Evolutionary conservation across 1,140 invertebrate genomes (phyloP).

Genomic region (Pseudomyrmex cubaensis): DNA sequence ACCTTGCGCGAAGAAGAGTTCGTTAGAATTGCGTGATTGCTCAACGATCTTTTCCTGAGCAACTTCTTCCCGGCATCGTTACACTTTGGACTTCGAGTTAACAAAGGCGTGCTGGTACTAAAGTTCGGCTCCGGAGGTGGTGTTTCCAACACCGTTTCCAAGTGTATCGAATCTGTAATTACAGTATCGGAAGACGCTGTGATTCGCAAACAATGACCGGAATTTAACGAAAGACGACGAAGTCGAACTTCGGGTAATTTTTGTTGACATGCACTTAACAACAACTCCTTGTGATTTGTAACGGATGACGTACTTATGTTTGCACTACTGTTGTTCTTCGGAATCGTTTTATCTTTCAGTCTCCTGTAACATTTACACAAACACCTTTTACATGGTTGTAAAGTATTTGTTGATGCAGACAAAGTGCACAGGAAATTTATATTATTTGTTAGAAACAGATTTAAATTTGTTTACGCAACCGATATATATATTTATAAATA

Average conservation of each 20-base stretch:
- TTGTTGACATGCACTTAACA: neutral
- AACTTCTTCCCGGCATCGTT: neutral
- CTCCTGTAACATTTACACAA: constrained; percentile 43
- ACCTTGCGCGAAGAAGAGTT: neutral
- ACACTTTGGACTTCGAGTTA: neutral
- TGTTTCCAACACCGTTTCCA: constrained; percentile 24
- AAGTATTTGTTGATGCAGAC: neutral
- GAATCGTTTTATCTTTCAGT: constrained; percentile 24
- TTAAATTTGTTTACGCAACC: constrained; percentile 22
- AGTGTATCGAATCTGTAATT: neutral
- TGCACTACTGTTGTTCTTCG: neutral
- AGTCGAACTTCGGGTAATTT: constrained; percentile 70
- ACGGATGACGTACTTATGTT: neutral
- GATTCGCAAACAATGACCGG: neutral
- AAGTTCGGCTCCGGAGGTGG: constrained; percentile 60
- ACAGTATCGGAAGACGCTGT: neutral
- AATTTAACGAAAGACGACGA: constrained; percentile 67
- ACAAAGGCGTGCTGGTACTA: constrained; percentile 65
- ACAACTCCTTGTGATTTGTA: neutral
- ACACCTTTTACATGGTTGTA: neutral
- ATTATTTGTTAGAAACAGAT: neutral
- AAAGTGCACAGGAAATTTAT: neutral
- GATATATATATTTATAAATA: constrained; percentile 5
- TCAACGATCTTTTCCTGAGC: constrained; percentile 14
- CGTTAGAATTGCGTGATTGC: neutral